These are phyloP conservation scores for Lacanobia wlatinum DNA, from an alignment of 2,888 invertebrate species.

Conservation along the genomic window DNA sequence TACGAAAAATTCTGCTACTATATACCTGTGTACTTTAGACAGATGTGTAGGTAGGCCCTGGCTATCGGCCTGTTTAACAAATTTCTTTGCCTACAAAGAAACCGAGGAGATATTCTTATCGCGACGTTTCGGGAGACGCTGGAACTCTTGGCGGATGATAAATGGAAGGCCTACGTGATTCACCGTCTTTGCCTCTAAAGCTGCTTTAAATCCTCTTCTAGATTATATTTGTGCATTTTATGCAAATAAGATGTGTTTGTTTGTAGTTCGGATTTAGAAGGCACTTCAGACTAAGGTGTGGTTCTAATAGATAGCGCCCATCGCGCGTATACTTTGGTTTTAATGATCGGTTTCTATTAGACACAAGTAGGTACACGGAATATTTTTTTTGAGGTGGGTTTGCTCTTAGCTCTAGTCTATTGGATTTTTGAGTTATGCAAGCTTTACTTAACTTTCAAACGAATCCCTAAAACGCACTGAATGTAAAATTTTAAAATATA, in stretches of 20 bases:
- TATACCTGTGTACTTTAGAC: not conserved
- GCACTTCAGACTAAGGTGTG: not conserved
- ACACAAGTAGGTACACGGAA: too few relatives aligned
- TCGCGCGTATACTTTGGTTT: too few relatives aligned
- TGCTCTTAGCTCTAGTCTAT: not conserved
- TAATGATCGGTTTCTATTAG: too few relatives aligned
- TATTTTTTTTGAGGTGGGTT: not conserved
- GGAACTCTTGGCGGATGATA: slow-evolving; percentile 76
- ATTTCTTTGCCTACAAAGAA: slow-evolving; percentile 62
- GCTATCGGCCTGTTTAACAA: slow-evolving; percentile 49
- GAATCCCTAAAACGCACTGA: too few relatives aligned
- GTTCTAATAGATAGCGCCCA: not conserved
- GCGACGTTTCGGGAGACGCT: slow-evolving; percentile 71
- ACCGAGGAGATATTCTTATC: slow-evolving; percentile 69
- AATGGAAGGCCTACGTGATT: slow-evolving; percentile 78
- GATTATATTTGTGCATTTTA: slow-evolving; percentile 35
- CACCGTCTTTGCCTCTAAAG: slow-evolving; percentile 68
- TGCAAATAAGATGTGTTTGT: slow-evolving; percentile 17
- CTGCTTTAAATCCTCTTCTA: slow-evolving; percentile 47
- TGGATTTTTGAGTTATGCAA: not conserved
- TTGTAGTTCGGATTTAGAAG: slow-evolving; percentile 5
- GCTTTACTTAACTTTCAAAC: not conserved
- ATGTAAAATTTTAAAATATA: not conserved
- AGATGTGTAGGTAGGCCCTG: slow-evolving; percentile 15
- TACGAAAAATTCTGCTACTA: not conserved